A percentile compares a stretch with the other conserved stretches of the same genome.
Conservation (phyloP, 1,140 invertebrate genomes). For the Neuroterus valhalla region DNA sequence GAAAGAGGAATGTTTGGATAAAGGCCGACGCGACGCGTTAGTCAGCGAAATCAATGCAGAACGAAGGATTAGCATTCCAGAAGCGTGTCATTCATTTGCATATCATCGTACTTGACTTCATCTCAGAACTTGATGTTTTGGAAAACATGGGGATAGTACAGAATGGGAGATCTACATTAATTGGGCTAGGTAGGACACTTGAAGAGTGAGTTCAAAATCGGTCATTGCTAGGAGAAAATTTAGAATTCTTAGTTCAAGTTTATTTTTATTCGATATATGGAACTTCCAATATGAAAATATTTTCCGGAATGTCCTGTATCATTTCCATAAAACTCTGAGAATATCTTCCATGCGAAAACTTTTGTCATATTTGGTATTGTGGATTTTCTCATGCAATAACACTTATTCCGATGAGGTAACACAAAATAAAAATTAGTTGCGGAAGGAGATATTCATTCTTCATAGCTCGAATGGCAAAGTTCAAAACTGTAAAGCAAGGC, state of each 20-base stretch:
- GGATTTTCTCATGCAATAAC: conserved; percentile 2
- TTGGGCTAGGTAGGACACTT: neutral
- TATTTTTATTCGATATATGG: too few relatives aligned
- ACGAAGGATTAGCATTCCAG: neutral
- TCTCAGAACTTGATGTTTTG: conserved; percentile 1
- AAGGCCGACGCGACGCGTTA: neutral
- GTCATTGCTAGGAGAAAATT: too few relatives aligned
- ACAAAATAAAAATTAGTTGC: neutral
- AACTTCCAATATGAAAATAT: too few relatives aligned
- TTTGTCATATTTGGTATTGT: neutral
- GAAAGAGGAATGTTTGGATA: neutral
- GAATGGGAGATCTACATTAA: conserved; percentile 3
- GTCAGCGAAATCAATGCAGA: neutral
- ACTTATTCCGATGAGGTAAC: conserved; percentile 5
- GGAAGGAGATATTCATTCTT: conserved; percentile 42
- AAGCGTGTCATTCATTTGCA: conserved; percentile 4
- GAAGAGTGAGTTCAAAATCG: too few relatives aligned
- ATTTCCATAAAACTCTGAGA: too few relatives aligned
- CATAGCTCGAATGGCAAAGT: conserved; percentile 53
- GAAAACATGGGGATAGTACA: neutral
- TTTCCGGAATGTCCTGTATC: too few relatives aligned
- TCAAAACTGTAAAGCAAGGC: conserved; percentile 52
- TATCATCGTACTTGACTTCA: conserved; percentile 10
- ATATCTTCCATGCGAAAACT: neutral
- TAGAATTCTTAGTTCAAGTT: too few relatives aligned